Evolutionary conservation across 2,888 invertebrate genomes (phyloP).

Genomic region (Drosophila engyochracea): DNA sequence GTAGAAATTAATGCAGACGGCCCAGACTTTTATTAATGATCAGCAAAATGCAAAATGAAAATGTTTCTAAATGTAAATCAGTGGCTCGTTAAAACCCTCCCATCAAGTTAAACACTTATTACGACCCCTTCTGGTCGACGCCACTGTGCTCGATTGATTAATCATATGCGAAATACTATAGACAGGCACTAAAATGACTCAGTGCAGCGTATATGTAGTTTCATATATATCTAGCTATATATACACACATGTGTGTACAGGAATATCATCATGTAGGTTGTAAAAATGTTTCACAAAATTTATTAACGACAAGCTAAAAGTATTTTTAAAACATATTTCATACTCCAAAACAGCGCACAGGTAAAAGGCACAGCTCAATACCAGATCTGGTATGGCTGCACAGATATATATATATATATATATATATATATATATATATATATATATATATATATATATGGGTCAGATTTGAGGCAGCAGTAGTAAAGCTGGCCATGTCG

Average conservation of each 20-base stretch:
- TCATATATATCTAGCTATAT: background rate
- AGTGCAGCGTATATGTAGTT: conserved; percentile 43
- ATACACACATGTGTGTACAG: conserved; percentile 10
- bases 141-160: conserved; percentile 66
- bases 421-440: conserved; percentile 3
- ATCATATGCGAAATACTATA: conserved; percentile 66
- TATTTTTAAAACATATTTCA: conserved; percentile 68
- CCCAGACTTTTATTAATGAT: conserved; percentile 80
- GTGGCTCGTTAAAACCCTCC: conserved; percentile 18
- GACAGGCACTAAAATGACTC: conserved; percentile 65
- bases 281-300: conserved; percentile 65
- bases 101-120: background rate
- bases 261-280: conserved; percentile 28
- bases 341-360: conserved; percentile 58
- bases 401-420: background rate
- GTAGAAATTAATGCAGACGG: conserved; percentile 48
- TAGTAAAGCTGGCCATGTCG: conserved; percentile 32
- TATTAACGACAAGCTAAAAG: conserved; percentile 69
- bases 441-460: conserved; percentile 39
- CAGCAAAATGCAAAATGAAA: conserved; percentile 72
- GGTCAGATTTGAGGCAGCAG: conserved; percentile 42
- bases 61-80: conserved; percentile 48
- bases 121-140: conserved; percentile 29
- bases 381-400: conserved; percentile 18
- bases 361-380: conserved; percentile 31